Evolutionary conservation across 2,888 invertebrate species (phyloP).

Genomic region (Chaetogeoica ovagalla): DNA sequence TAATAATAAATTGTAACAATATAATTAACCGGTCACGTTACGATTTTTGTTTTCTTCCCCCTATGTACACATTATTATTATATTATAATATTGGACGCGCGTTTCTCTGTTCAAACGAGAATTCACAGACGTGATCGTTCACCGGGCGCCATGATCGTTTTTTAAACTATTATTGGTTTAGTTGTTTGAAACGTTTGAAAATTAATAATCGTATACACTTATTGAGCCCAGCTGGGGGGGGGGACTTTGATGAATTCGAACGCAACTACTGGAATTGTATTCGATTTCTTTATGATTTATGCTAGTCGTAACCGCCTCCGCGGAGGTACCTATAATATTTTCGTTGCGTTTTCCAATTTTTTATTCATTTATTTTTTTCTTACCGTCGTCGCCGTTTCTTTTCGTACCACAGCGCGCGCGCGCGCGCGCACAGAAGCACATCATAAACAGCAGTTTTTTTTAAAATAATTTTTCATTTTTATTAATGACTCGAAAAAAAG

Average conservation of each 20-base stretch:
- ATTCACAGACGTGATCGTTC: background rate
- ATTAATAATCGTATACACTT: background rate
- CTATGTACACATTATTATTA: no score
- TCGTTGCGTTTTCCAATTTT: background rate
- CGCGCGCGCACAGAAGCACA: slow-evolving; percentile 29
- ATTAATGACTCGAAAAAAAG: slow-evolving; percentile 14
- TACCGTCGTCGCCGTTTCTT: background rate
- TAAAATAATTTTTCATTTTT: slow-evolving; percentile 12
- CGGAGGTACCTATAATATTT: background rate
- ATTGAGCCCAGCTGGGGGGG: no score
- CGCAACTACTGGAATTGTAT: slow-evolving; percentile 32
- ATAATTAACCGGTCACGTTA: background rate
- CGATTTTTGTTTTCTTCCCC: background rate
- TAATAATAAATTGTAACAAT: background rate
- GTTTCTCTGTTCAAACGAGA: background rate
- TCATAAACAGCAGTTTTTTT: background rate
- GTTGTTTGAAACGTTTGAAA: background rate
- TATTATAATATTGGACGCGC: no score
- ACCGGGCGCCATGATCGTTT: no score
- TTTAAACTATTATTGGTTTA: background rate
- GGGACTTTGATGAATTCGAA: slow-evolving; percentile 13
- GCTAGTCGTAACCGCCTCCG: slow-evolving; percentile 12
- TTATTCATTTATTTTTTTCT: background rate
- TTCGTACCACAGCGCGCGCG: background rate
- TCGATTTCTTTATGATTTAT: slow-evolving; percentile 19